Evolutionary conservation across 2,797 vertebrate species (phyloP).

Genomic region (Rousettus madagascariensis): DNA sequence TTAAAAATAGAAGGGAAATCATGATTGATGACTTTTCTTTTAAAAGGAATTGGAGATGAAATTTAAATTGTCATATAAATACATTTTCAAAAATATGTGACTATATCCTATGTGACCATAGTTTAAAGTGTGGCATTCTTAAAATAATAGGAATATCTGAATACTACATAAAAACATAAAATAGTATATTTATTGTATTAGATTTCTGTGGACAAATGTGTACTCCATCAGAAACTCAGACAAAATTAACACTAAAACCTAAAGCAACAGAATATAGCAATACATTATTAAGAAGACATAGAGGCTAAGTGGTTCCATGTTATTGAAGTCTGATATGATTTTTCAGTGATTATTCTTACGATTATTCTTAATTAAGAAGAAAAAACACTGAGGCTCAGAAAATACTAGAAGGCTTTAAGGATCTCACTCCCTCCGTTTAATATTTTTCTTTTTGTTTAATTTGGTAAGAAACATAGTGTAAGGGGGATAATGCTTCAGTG

Average conservation of each 20-base stretch:
- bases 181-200: background rate
- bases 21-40: background rate
- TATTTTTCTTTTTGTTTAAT: background rate
- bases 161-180: background rate
- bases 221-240: background rate
- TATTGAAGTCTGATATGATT: background rate
- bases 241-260: background rate
- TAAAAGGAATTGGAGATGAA: conserved; percentile 1
- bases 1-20: background rate
- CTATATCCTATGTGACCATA: background rate
- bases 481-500: background rate
- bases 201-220: background rate
- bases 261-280: background rate
- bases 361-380: conserved; percentile 17
- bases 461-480: background rate
- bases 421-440: background rate
- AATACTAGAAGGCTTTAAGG: background rate
- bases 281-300: background rate
- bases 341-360: background rate
- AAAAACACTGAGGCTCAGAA: background rate
- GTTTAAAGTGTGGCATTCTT: background rate
- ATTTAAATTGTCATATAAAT: conserved; percentile 6
- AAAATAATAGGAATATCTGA: background rate
- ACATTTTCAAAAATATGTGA: background rate
- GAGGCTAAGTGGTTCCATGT: background rate